Evolutionary conservation across 2,888 invertebrate genomes (phyloP), one percentile per base, ranked within the genome.

Genomic region (Pomacea canaliculata): DNA sequence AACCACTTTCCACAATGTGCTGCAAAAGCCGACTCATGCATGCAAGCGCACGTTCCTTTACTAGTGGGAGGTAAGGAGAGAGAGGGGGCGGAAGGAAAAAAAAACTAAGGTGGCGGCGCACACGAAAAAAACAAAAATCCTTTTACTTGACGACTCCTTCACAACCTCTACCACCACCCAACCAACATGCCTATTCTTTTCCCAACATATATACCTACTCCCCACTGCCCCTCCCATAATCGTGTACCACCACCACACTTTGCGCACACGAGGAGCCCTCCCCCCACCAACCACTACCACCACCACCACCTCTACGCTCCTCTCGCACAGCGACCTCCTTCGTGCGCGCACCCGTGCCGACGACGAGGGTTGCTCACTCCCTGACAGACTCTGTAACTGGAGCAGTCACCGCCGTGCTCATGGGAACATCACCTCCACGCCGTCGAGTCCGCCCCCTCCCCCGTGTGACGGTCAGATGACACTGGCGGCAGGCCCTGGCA

Each of bases 11-110:
- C 37, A 37, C 37, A 37, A 37, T 37, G 37, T 37, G 37, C 37
- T 37, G 16, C 51, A 56, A 56, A 56, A 56, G 51, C 51, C 51
- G 27, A 27, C 70, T 51, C 51, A 49, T 67, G 66, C 46, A 46
- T 67, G 66, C 46, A 27, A 16, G 37, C 46, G 27, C 46, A 46
- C 46, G 66, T 67, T 9, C 46, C 37, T 23, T 27, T 27, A 49
- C 48, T 46, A 68, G 48, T 48, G n/a, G 68, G 49, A n/a, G 49
- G 68, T 49, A 49, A 48, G 49, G 68, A 68, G 68, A 68, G 68
- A 48, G 19, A 48, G 68, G n/a, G 48, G 49, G 23, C 37, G 8
- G 23, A n/a, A 48, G 9, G 46, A 16, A 27, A 23, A 66, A 37
- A 16, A 67, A 46, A 23, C 67, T 37, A 5, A 67, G 67, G 27